A percentile compares a stretch with the other conserved stretches of the same genome.
Conservation (phyloP, 2,797 vertebrate genomes). For the Nyctibius grandis region DNA sequence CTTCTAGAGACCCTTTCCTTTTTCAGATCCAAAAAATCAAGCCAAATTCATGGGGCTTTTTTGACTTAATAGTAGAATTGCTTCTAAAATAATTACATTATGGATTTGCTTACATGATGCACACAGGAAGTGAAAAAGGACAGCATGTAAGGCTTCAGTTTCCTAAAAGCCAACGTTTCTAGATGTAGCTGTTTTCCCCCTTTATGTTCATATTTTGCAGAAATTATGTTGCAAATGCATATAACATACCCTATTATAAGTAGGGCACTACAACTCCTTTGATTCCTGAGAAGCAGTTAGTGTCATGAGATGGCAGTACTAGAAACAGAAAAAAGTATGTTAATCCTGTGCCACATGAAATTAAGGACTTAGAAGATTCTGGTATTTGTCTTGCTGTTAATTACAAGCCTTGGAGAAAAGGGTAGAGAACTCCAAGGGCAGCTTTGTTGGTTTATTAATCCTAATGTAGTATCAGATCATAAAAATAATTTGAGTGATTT, state of each 20-base stretch:
- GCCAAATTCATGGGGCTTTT: neutral
- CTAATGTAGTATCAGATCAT: conserved; percentile 9
- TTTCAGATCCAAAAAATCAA: conserved; percentile 36
- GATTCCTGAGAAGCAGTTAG: neutral
- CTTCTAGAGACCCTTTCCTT: conserved; percentile 43
- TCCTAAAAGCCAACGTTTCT: neutral
- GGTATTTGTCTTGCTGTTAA: neutral
- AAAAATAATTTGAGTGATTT: conserved; percentile 41
- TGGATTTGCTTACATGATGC: neutral
- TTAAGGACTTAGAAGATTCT: neutral
- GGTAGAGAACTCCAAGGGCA: neutral
- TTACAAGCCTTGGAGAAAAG: neutral
- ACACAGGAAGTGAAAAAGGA: neutral
- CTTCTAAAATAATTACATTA: conserved; percentile 6
- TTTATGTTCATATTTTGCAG: neutral
- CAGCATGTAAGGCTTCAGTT: neutral
- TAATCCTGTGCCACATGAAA: neutral
- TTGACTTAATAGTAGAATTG: neutral
- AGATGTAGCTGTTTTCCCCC: neutral
- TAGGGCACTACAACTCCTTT: neutral
- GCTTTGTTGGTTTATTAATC: conserved; percentile 41
- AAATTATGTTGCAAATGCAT: neutral
- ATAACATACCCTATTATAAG: neutral
- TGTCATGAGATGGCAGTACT: neutral
- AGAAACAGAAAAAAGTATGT: neutral